Conservation (phyloP, 2,113 vertebrate species). For the Prionailurus viverrinus region DNA sequence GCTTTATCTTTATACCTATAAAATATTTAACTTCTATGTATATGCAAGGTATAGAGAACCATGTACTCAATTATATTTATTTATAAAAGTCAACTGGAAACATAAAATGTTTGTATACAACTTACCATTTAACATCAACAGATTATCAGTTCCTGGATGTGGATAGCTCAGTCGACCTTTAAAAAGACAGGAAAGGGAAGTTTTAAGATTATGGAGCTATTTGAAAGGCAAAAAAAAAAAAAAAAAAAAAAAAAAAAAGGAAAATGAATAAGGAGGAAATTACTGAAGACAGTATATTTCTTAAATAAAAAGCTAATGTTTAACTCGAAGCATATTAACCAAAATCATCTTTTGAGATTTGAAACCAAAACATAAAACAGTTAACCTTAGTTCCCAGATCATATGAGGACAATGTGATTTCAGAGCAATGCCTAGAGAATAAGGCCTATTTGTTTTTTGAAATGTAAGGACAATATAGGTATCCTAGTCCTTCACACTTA, state of each 20-base stretch:
- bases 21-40: not conserved
- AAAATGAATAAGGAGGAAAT: not conserved
- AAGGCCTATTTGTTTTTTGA: slow-evolving; percentile 84
- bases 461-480: slow-evolving; percentile 83
- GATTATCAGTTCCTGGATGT: slow-evolving; percentile 96
- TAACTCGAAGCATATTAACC: slow-evolving; percentile 82
- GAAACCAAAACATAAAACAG: slow-evolving; percentile 83
- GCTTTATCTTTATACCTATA: not conserved
- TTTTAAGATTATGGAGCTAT: slow-evolving; percentile 69
- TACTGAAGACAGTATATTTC: slow-evolving; percentile 72
- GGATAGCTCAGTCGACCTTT: slow-evolving; percentile 97
- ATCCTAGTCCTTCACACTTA: slow-evolving; percentile 63
- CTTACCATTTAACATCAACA: slow-evolving; percentile 99
- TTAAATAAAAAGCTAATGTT: slow-evolving; percentile 83
- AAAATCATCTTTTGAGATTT: slow-evolving; percentile 84
- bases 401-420: slow-evolving; percentile 84
- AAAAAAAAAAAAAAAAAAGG: not conserved
- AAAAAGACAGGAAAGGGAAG: slow-evolving; percentile 81
- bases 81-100: slow-evolving; percentile 77
- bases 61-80: slow-evolving; percentile 31
- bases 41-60: slow-evolving; percentile 54
- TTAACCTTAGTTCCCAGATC: slow-evolving; percentile 83
- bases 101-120: slow-evolving; percentile 83
- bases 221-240: slow-evolving; percentile 35
- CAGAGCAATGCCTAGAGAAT: slow-evolving; percentile 82